Evolutionary conservation across 2,888 invertebrate genomes (phyloP).

Genomic region (Nymphalis c-album): DNA sequence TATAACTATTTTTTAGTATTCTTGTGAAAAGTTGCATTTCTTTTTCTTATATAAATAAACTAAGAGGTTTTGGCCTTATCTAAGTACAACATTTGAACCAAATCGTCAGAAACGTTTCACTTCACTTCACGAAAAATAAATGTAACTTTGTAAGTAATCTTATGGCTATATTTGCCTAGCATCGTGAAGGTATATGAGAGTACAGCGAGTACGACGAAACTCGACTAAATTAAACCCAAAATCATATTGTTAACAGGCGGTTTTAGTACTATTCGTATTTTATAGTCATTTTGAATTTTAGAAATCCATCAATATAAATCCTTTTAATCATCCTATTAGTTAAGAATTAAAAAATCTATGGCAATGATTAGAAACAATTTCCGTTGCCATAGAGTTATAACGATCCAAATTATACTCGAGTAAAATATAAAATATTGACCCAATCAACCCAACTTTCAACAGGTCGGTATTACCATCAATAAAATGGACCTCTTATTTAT

Average conservation of each 20-base stretch:
- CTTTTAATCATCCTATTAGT: not conserved
- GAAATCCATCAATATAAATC: not conserved
- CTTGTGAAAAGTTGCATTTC: too few relatives aligned
- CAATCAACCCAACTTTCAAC: constrained; percentile 16
- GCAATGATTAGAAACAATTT: constrained; percentile 14
- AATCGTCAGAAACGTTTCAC: too few relatives aligned
- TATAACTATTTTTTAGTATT: too few relatives aligned
- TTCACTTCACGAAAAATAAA: too few relatives aligned
- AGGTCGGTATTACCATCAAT: constrained; percentile 12
- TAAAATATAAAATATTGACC: constrained; percentile 18
- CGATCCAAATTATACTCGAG: constrained; percentile 15
- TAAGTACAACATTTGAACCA: too few relatives aligned
- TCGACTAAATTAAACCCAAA: not conserved
- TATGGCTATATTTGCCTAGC: too few relatives aligned
- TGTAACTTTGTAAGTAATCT: too few relatives aligned
- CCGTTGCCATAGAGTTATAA: constrained; percentile 14
- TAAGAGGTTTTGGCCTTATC: too few relatives aligned
- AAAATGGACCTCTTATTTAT: constrained; percentile 18
- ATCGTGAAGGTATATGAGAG: not conserved
- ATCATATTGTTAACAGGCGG: not conserved
- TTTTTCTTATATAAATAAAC: too few relatives aligned
- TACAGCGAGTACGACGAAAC: too few relatives aligned
- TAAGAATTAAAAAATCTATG: not conserved
- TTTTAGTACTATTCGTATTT: not conserved
- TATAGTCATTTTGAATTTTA: not conserved